Evolutionary conservation across 1,140 invertebrate genomes (phyloP), one percentile per base, ranked within the genome.

Genomic region (Panagrolaimus sp.): DNA sequence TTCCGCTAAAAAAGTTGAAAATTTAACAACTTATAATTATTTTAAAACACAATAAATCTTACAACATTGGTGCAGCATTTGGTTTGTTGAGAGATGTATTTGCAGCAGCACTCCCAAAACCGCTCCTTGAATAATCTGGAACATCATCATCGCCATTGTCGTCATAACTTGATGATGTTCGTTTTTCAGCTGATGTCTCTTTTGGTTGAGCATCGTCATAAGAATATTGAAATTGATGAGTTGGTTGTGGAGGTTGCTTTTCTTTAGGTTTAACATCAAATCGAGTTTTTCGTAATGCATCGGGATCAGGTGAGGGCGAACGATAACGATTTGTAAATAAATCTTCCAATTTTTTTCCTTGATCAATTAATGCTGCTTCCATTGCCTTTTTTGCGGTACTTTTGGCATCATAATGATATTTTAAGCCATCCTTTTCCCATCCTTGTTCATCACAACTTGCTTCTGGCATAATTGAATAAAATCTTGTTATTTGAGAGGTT

Each of bases 271-370:
- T 58, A 12, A 26, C 17, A 58, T 58, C 52, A 14, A 58, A 58
- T 26, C 52, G 1, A 1, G 52, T 58, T 21, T 28, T 5, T 2
- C 52, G 21, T 9, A 58, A 21, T 14, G 28, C 21, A 26, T 58
- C 52, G 14, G 52, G 15, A 4, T 58, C 52, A 21, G 52, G 52
- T 1, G 21, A 26, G 1, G 52, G 52, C 10, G 0, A 1, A 5
- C 17, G 14, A 28, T 58, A 58, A 6, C 52, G 52, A 58, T 58
- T 58, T 9, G 21, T 21, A 28, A n/a, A 58, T 21, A 58, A 12
- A 58, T 58, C 52, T 58, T n/a, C 52, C n/a, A 58, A n/a, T 12
- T 12, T 26, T 58, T 58, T 58, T 6, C 15, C 52, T 28, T 58
- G 52, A 26, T 58, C 52, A 21, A n/a, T 58, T 21, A 58, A 58